Evolutionary conservation across 2,797 vertebrate genomes (phyloP).

Genomic region (Morelia viridis): DNA sequence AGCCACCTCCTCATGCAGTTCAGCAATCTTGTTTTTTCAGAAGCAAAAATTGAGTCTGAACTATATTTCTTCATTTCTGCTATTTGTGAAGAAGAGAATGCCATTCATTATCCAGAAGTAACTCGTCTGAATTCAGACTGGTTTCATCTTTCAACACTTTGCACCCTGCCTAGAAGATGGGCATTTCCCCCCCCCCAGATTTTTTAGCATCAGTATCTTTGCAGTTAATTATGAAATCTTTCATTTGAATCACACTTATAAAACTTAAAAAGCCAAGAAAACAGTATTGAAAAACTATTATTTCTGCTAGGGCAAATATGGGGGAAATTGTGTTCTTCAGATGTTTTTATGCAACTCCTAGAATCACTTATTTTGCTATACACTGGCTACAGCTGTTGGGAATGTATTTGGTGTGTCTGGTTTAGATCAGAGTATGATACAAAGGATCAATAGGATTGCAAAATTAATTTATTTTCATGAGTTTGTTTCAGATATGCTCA

Average conservation of each 20-base stretch:
- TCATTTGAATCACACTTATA: not conserved
- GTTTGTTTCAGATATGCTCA: not conserved
- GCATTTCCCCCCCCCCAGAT: not conserved
- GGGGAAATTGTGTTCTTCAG: not conserved
- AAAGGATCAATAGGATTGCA: not conserved
- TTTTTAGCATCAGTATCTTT: not conserved
- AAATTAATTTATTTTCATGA: not conserved
- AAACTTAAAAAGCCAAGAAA: not conserved
- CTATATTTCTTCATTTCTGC: not conserved
- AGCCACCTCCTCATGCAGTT: not conserved
- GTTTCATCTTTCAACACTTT: not conserved
- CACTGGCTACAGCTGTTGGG: not conserved
- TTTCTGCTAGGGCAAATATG: not conserved
- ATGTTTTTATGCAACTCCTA: not conserved
- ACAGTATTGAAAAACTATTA: not conserved
- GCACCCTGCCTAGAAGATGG: not conserved
- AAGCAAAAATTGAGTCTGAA: not conserved
- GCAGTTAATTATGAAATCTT: not conserved
- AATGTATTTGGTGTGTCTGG: not conserved
- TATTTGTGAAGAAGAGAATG: not conserved
- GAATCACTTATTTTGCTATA: not conserved
- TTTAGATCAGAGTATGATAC: not conserved
- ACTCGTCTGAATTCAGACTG: not conserved
- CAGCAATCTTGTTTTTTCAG: not conserved
- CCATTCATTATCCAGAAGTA: not conserved